A percentile compares a stretch with the other conserved stretches of the same genome.
Evolutionary conservation across 92 coral and sea anemone species (phyloP).

Genomic region (Epizoanthus rinbou): DNA sequence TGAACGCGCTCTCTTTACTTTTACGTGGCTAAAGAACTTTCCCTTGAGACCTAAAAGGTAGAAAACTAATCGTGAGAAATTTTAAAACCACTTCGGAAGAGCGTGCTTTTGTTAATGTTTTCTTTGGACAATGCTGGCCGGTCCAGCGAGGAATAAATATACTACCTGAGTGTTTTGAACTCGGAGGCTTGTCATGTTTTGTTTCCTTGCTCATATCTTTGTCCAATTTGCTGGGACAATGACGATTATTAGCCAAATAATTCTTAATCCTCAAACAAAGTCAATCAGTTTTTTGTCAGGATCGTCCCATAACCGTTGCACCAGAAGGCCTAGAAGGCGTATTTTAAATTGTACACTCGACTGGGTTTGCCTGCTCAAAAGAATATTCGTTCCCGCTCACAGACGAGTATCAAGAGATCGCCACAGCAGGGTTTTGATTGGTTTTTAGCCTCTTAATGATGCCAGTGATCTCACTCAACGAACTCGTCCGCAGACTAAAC

Average conservation of each 20-base stretch:
- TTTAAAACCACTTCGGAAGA: background rate
- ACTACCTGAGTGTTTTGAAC: constrained; percentile 41
- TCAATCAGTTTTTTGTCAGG: background rate
- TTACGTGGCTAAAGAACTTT: constrained; percentile 77
- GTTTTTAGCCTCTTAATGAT: constrained; percentile 12
- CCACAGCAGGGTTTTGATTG: constrained; percentile 46
- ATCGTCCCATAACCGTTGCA: constrained; percentile 24
- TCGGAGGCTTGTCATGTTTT: constrained; percentile 31
- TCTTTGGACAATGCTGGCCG: background rate
- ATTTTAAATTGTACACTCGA: background rate
- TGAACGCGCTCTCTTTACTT: constrained; percentile 84
- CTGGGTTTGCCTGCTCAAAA: background rate
- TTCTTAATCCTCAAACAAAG: constrained; percentile 11
- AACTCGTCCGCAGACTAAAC: background rate
- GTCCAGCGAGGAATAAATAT: background rate
- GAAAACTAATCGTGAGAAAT: constrained; percentile 10
- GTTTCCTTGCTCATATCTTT: constrained; percentile 29
- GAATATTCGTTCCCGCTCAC: constrained; percentile 4
- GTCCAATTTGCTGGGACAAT: background rate
- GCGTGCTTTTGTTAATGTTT: background rate
- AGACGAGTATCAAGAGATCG: constrained; percentile 9
- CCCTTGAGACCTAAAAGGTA: constrained; percentile 71
- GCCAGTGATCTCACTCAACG: constrained; percentile 24
- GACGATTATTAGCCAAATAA: background rate
- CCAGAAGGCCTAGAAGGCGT: background rate